These are phyloP conservation scores for Heliconius hewitsoni DNA, from an alignment of 1,140 invertebrate species.

Conservation along the genomic window DNA sequence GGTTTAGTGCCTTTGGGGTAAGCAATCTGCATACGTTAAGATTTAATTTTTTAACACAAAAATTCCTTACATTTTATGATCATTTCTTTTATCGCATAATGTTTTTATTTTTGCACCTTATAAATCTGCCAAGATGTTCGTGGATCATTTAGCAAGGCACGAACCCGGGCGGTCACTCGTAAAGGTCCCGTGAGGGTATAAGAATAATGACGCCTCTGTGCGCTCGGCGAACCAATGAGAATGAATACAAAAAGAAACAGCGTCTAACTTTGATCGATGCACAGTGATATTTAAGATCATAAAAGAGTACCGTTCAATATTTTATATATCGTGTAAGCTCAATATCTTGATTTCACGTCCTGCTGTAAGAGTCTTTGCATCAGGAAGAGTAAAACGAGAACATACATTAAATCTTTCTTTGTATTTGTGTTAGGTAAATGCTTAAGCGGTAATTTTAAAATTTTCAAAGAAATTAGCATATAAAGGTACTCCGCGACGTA, in stretches of 20 bases:
- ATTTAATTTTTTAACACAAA: background rate
- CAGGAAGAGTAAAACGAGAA: background rate
- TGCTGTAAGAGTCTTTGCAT: background rate
- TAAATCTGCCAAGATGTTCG: slow-evolving; percentile 24
- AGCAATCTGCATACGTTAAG: slow-evolving; percentile 67
- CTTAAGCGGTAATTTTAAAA: slow-evolving; percentile 15
- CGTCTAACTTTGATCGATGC: slow-evolving; percentile 22
- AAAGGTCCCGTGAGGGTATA: slow-evolving; percentile 32
- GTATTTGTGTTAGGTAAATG: slow-evolving; percentile 1
- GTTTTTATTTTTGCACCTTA: background rate
- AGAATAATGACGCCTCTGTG: slow-evolving; percentile 34
- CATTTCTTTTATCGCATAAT: background rate
- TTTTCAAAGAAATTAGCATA: slow-evolving; percentile 30
- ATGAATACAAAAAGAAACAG: slow-evolving; percentile 35
- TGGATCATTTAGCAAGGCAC: slow-evolving; percentile 32
- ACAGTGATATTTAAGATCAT: slow-evolving; percentile 30
- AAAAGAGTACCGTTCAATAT: slow-evolving; percentile 21
- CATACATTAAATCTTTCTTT: slow-evolving; percentile 16
- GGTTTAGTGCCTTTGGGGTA: slow-evolving; percentile 95
- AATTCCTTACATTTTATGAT: background rate
- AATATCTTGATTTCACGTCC: background rate
- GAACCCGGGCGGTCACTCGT: slow-evolving; percentile 31
- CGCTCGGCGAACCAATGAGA: slow-evolving; percentile 26
- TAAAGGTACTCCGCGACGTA: slow-evolving; percentile 30
- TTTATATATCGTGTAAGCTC: background rate